These are phyloP conservation scores for Chirona hameri DNA, from an alignment of 2,888 invertebrate species.

Conservation along the genomic window DNA sequence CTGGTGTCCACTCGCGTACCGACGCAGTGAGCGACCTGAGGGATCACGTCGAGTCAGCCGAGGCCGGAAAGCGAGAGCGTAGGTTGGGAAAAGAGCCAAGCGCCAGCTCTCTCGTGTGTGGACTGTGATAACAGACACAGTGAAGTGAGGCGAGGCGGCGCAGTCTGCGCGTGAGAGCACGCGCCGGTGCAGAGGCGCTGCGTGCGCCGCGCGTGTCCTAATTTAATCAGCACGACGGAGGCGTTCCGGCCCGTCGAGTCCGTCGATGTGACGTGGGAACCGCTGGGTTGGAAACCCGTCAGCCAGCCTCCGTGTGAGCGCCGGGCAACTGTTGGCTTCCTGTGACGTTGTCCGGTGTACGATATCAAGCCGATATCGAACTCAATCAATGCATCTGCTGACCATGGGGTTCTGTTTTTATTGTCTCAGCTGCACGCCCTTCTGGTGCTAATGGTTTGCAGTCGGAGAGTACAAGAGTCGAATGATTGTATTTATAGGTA, in stretches of 20 bases:
- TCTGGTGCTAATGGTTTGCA: conserved; percentile 69
- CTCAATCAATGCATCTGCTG: too few species aligned
- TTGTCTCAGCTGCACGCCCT: conserved; percentile 84
- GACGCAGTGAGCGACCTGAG: neutral
- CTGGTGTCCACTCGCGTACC: neutral
- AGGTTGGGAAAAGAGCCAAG: too few species aligned
- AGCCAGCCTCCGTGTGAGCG: conserved; percentile 12
- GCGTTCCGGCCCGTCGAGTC: neutral
- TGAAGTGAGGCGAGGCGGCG: neutral
- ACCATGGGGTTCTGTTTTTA: conserved; percentile 6
- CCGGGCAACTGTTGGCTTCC: conserved; percentile 55
- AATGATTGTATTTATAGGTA: conserved; percentile 71
- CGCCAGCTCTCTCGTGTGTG: neutral
- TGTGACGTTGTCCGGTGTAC: too few species aligned
- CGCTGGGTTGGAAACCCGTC: neutral
- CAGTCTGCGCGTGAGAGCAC: neutral
- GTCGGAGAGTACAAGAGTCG: conserved; percentile 43
- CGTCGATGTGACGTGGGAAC: neutral
- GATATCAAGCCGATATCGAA: too few species aligned
- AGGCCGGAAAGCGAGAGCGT: neutral
- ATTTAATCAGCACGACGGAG: neutral
- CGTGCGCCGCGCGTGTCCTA: neutral
- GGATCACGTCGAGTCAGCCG: neutral
- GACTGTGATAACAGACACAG: neutral
- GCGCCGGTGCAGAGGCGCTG: neutral